A percentile compares a stretch with the other conserved stretches of the same genome.
phyloP scores from a whole-genome alignment of 2,113 vertebrate species.

The Manacus vitellinus region DNA sequence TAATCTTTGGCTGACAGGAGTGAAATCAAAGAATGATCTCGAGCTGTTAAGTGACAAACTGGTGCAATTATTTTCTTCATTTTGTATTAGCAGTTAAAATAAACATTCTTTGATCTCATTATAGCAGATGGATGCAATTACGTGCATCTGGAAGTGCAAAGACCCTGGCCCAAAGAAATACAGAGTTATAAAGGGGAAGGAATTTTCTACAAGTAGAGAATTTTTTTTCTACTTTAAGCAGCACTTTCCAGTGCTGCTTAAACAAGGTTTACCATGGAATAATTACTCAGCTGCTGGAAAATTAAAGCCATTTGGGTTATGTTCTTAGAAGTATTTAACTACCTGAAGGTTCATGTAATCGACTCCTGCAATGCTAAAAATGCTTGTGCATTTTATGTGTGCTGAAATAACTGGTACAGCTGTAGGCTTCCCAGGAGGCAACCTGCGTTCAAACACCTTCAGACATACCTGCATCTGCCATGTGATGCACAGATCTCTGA shows the following conservation, averaged over 20 bases:
- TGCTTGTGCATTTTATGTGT: not conserved
- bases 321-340: not conserved
- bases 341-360: not conserved
- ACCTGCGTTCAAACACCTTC: not conserved
- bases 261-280: not conserved
- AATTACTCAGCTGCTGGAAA: not conserved
- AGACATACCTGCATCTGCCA: not conserved
- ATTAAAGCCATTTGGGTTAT: not conserved
- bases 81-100: slow-evolving; percentile 14
- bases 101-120: not conserved
- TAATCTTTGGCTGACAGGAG: not conserved
- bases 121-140: not conserved
- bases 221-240: no score
- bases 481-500: not conserved
- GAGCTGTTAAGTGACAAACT: not conserved
- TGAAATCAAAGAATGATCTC: not conserved
- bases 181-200: not conserved
- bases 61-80: not conserved
- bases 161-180: not conserved
- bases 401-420: not conserved
- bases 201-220: not conserved
- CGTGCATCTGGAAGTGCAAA: not conserved
- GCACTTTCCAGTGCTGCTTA: not conserved
- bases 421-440: not conserved
- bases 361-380: not conserved